A percentile compares a stretch with the other conserved stretches of the same genome.
Evolutionary conservation across 2,113 vertebrate species (phyloP).

Genomic region (Athene noctua): DNA sequence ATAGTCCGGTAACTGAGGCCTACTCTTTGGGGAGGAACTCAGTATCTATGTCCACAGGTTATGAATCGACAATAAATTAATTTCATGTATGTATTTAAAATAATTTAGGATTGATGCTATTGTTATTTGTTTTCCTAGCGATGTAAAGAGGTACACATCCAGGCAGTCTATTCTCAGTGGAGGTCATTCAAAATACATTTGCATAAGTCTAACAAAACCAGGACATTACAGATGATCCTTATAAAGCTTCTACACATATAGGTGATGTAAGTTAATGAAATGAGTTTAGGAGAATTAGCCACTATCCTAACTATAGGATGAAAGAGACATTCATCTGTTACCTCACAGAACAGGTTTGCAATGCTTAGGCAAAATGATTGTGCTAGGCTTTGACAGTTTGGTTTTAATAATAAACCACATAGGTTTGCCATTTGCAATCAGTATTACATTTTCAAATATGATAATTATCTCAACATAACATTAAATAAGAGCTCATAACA

Average conservation of each 20-base stretch:
- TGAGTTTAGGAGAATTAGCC: not conserved
- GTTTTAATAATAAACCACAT: not conserved
- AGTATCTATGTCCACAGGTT: not conserved
- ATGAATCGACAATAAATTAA: not conserved
- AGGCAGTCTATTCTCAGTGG: not conserved
- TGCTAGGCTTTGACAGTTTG: not conserved
- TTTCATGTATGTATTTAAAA: not conserved
- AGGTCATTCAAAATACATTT: not conserved
- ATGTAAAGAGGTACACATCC: not conserved
- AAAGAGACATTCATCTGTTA: not conserved
- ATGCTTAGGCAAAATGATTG: not conserved
- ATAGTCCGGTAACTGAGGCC: not conserved
- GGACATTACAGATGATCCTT: not conserved
- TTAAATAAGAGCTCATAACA: not conserved
- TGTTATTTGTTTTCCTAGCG: not conserved
- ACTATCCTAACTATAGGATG: not conserved
- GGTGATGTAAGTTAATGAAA: not conserved
- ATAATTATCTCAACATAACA: not conserved
- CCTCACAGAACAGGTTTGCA: not conserved
- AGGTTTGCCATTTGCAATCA: not conserved
- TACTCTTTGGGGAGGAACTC: not conserved
- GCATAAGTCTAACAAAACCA: not conserved
- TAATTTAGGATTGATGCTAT: not conserved
- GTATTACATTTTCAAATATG: not conserved
- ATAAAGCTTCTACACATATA: not conserved